These are phyloP conservation scores for Heterotis niloticus DNA, from an alignment of 2,113 vertebrate genomes.

Conservation along the genomic window DNA sequence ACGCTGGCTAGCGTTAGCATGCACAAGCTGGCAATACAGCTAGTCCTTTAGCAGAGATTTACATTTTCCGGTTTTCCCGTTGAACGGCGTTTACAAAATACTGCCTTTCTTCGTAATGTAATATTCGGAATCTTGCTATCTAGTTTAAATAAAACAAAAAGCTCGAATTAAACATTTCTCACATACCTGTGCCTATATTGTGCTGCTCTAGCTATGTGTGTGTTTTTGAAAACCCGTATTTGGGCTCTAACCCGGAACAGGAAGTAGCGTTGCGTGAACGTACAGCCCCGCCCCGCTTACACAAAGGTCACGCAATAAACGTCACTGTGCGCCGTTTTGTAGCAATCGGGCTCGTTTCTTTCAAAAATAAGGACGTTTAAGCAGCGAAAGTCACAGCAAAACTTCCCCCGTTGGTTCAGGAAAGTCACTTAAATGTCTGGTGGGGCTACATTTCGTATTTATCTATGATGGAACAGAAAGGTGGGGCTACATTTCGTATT, in stretches of 20 bases:
- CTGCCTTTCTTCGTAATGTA: not conserved
- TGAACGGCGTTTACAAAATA: not conserved
- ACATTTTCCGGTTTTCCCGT: not conserved
- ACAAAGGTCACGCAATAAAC: conserved; percentile 2
- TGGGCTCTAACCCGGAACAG: conserved; percentile 31
- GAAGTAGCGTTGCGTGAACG: conserved; percentile 17
- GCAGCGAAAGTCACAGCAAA: too few relatives aligned
- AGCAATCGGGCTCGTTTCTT: too few relatives aligned
- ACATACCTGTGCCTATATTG: conserved; percentile 20
- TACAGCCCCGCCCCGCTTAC: conserved; percentile 13
- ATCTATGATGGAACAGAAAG: too few relatives aligned
- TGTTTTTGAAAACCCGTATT: conserved; percentile 23
- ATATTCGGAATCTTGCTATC: not conserved
- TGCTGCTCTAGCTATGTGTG: conserved; percentile 17
- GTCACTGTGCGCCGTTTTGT: not conserved
- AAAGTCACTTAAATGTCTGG: too few relatives aligned
- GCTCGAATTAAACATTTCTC: not conserved
- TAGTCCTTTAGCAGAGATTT: conserved; percentile 23
- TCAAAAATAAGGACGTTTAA: too few relatives aligned
- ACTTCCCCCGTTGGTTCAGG: too few relatives aligned
- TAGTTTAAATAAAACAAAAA: not conserved
- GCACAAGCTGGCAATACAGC: conserved; percentile 8
- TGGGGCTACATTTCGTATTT: too few relatives aligned
- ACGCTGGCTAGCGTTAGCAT: not conserved
- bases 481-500: too few relatives aligned